Conservation (phyloP, 2,888 invertebrate genomes). For the Patella caerulea region DNA sequence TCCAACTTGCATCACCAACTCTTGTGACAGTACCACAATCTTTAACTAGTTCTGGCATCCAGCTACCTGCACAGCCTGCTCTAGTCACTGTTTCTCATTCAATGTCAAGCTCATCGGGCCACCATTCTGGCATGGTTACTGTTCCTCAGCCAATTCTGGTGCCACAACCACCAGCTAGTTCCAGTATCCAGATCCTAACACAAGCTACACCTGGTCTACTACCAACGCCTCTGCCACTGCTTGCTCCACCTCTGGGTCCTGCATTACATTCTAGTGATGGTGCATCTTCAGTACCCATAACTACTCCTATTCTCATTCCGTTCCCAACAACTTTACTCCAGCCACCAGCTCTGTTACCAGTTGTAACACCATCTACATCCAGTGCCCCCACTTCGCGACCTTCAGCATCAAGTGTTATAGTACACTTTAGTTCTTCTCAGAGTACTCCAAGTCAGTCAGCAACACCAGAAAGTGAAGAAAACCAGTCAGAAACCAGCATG, state of each 20-base stretch:
- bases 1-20: not conserved
- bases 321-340: constrained; percentile 18
- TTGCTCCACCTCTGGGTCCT: constrained; percentile 27
- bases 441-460: not conserved
- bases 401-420: constrained; percentile 64
- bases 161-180: constrained; percentile 31
- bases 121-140: constrained; percentile 20
- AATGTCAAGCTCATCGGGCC: not conserved
- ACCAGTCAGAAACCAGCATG: constrained; percentile 26
- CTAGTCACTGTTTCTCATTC: constrained; percentile 14
- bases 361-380: not conserved
- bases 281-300: constrained; percentile 8
- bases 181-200: constrained; percentile 17
- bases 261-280: constrained; percentile 22
- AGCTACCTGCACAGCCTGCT: not conserved
- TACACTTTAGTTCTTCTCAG: constrained; percentile 63
- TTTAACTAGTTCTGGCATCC: not conserved
- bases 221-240: constrained; percentile 30
- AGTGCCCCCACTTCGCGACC: not conserved
- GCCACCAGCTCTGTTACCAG: constrained; percentile 16
- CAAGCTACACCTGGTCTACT: constrained; percentile 16
- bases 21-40: not conserved
- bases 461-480: constrained; percentile 15
- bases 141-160: constrained; percentile 23
- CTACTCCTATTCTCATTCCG: constrained; percentile 21